phyloP scores from a whole-genome alignment of 2,888 invertebrate species.

The Pammene aurita region DNA sequence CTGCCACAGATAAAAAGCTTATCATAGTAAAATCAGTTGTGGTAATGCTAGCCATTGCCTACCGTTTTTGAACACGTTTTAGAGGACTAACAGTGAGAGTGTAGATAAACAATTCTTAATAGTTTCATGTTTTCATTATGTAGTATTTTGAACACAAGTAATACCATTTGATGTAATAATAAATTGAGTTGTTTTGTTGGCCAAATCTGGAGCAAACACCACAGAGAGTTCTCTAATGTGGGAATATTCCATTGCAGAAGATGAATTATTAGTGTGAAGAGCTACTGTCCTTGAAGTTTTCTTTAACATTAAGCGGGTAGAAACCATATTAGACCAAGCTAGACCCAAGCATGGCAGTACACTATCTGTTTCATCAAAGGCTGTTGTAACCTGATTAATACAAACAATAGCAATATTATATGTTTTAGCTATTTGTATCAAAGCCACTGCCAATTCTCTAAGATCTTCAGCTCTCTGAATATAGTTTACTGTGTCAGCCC shows the following conservation, averaged over 20 bases:
- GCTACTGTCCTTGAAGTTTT: slow-evolving; percentile 49
- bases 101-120: neutral
- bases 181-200: slow-evolving; percentile 55
- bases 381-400: slow-evolving; percentile 75
- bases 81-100: no score
- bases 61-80: no score
- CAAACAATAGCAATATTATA: slow-evolving; percentile 69
- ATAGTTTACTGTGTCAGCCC: slow-evolving; percentile 71
- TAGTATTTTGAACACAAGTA: slow-evolving; percentile 41
- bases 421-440: slow-evolving; percentile 63
- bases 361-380: slow-evolving; percentile 56
- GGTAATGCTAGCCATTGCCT: no score
- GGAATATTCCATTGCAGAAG: slow-evolving; percentile 43
- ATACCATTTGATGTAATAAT: slow-evolving; percentile 61
- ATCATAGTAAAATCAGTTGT: no score
- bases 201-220: slow-evolving; percentile 67
- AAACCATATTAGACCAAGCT: slow-evolving; percentile 78
- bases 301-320: slow-evolving; percentile 62
- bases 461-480: slow-evolving; percentile 74
- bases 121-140: neutral
- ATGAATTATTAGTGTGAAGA: slow-evolving; percentile 12
- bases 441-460: slow-evolving; percentile 65
- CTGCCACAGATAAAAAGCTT: no score
- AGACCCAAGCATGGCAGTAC: slow-evolving; percentile 72
- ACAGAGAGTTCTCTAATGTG: slow-evolving; percentile 61